Evolutionary conservation across 2,113 vertebrate species (phyloP), one percentile per base, ranked within the genome.

Genomic region (Pelvicachromis taeniatus): DNA sequence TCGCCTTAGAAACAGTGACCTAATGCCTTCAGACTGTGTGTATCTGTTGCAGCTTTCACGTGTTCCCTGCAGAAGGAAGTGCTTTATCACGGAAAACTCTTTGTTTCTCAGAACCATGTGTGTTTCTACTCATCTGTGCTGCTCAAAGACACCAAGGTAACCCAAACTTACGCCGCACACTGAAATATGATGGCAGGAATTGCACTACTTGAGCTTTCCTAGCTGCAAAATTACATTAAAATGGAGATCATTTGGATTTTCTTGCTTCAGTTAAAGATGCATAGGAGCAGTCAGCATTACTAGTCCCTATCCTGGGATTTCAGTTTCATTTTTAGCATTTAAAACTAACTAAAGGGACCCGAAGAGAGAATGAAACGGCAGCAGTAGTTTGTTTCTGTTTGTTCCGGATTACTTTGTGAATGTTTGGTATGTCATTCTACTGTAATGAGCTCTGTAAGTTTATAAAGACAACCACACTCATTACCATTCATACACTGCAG

Each of bases 1-100:
- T 77, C 73, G 54, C 33, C 55, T 38, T 70, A 48, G 35, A 12
- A n/a, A 73, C 40, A 35, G 29, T 7, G 40, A 4, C 17, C 3
- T 77, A 45, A 53, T 61, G 42, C 14, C 13, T 50, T 80, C 10
- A 29, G 21, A 63, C 29, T 54, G 31, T 77, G 33, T 52, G 26
- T 33, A 12, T 52, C 16, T 65, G 4, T 48, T 80, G 38, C 80
- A 96, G 97, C 89, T 1, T 97, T 96, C 88, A 95, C 91, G 16
- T 98, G 97, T 26, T 94, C 96, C 33, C 93, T 97, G 92, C 97
- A 97, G 86, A 96, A 94, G 87, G 97, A 97, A 33, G 91, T 97
- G 21, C 90, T 96, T 16, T 98, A 97, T 86, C 96, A 96, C 0
- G 97, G 97, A 45, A 97, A 95, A 83, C 95, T 98, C 63, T 98